phyloP scores from a whole-genome alignment of 2,797 vertebrate genomes.

The Scyliorhinus canicula region DNA sequence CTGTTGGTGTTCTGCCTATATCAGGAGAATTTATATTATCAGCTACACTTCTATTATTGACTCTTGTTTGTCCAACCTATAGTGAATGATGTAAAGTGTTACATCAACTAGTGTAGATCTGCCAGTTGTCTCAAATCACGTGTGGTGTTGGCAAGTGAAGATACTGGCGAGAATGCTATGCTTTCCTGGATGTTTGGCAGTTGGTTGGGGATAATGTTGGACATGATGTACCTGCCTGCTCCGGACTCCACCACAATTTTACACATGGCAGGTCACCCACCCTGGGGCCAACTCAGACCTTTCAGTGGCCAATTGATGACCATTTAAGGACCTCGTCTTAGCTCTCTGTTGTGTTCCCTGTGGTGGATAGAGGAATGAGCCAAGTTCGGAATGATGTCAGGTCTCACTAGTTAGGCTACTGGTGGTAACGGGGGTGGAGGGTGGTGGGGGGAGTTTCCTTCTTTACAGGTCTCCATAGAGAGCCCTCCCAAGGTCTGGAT shows the following conservation, averaged over 20 bases:
- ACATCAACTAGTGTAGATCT: not conserved
- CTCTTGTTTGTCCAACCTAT: not conserved
- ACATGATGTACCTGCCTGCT: not conserved
- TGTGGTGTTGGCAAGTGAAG: not conserved
- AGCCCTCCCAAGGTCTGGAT: no score
- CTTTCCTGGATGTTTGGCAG: not conserved
- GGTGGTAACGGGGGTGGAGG: no score
- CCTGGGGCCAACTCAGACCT: not conserved
- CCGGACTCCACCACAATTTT: not conserved
- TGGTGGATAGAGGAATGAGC: not conserved
- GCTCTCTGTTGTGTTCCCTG: not conserved
- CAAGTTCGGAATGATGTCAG: no score
- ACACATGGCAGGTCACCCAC: not conserved
- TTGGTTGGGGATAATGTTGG: not conserved
- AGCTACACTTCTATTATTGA: not conserved
- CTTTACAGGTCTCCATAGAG: no score
- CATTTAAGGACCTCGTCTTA: not conserved
- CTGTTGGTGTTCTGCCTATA: not conserved
- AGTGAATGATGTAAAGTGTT: not conserved
- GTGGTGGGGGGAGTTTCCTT: no score
- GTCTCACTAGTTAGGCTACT: no score
- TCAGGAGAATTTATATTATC: not conserved
- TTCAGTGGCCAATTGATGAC: not conserved
- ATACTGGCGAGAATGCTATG: not conserved
- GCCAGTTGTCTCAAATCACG: not conserved